Conservation (phyloP, 2,113 vertebrate genomes). For the Oophaga pumilio region DNA sequence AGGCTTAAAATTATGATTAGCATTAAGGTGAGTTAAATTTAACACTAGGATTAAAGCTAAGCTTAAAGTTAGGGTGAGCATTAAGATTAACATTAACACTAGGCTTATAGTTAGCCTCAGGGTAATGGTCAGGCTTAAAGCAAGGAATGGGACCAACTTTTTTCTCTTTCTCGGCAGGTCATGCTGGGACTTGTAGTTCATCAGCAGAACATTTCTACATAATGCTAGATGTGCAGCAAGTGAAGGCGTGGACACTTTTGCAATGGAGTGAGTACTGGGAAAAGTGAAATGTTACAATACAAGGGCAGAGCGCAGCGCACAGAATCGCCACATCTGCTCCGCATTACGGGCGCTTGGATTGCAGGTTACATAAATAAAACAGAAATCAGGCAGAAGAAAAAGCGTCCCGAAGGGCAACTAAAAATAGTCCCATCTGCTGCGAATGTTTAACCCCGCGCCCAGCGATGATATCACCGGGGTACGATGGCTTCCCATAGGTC, state of each 20-base stretch:
- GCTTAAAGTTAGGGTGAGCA: too few species aligned
- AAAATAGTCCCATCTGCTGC: constrained; percentile 19
- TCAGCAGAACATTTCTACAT: neutral
- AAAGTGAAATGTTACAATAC: neutral
- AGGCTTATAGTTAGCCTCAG: neutral
- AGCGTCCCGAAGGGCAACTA: neutral
- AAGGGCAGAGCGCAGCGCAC: neutral
- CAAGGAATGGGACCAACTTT: neutral
- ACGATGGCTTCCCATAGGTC: neutral
- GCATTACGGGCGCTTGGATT: constrained; percentile 12
- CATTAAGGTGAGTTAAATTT: too few species aligned
- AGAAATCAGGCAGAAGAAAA: constrained; percentile 20
- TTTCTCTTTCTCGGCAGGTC: neutral
- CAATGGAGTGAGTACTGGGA: neutral
- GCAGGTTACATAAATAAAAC: constrained; percentile 42
- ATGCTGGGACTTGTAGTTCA: constrained; percentile 7
- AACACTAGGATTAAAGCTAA: too few species aligned
- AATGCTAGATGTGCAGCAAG: neutral
- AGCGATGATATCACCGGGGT: neutral
- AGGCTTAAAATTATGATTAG: too few species aligned
- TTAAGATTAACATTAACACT: too few species aligned
- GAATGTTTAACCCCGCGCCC: neutral
- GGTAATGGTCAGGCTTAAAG: neutral
- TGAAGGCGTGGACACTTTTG: neutral
- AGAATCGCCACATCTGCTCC: neutral